phyloP scores from a whole-genome alignment of 2,113 vertebrate genomes.

The Apaloderma vittatum region DNA sequence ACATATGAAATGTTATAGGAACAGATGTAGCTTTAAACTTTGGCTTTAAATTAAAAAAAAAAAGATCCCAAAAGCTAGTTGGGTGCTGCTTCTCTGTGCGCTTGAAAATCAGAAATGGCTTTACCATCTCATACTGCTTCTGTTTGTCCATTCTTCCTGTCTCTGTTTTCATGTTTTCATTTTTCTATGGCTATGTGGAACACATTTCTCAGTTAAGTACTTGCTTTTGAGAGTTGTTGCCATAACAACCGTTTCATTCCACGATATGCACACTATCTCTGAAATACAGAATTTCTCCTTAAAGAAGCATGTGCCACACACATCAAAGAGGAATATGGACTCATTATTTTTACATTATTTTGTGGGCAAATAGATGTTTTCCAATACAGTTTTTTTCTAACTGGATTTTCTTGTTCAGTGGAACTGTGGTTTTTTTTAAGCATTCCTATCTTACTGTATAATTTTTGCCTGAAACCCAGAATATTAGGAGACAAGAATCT shows the following conservation, averaged over 20 bases:
- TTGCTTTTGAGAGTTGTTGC: conserved; percentile 88
- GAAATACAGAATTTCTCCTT: conserved; percentile 86
- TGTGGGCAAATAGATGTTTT: conserved; percentile 85
- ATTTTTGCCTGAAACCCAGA: conserved; percentile 60
- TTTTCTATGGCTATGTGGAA: conserved; percentile 85
- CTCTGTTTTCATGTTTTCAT: conserved; percentile 88
- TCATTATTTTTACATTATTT: conserved; percentile 89
- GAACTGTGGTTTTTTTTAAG: conserved; percentile 74
- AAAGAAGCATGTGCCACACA: conserved; percentile 83
- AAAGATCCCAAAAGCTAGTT: not conserved
- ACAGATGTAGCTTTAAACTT: conserved; percentile 8
- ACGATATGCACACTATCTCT: conserved; percentile 85
- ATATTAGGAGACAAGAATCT: conserved; percentile 53
- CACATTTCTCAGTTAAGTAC: conserved; percentile 87
- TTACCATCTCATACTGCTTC: conserved; percentile 75
- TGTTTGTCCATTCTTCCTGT: conserved; percentile 81
- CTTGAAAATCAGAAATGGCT: conserved; percentile 55
- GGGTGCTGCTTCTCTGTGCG: not conserved
- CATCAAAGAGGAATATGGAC: conserved; percentile 85
- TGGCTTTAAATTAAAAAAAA: not conserved
- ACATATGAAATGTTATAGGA: conserved; percentile 18
- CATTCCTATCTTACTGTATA: conserved; percentile 69
- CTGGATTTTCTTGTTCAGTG: conserved; percentile 83
- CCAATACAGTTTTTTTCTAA: conserved; percentile 77
- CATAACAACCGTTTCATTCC: conserved; percentile 88